Conservation (phyloP, 2,113 vertebrate genomes). For the Uria aalge region DNA sequence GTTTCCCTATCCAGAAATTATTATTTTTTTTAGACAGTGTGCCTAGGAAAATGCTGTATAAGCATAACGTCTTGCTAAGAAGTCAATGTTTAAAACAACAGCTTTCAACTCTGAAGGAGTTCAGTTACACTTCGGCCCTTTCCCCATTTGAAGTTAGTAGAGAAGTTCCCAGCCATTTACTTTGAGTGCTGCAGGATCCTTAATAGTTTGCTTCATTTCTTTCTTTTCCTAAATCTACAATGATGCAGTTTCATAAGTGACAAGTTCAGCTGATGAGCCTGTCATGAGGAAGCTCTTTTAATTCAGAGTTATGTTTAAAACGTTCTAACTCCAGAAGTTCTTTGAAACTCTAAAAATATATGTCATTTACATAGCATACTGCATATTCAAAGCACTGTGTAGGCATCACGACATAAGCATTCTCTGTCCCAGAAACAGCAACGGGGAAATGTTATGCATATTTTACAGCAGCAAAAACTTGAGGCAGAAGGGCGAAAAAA, state of each 20-base stretch:
- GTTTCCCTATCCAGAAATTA: background rate
- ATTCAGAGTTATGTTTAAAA: background rate
- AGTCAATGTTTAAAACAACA: background rate
- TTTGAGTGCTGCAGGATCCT: background rate
- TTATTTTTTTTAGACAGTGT: background rate
- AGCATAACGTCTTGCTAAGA: background rate
- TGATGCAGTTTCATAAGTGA: background rate
- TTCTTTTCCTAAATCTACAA: background rate
- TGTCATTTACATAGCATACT: background rate
- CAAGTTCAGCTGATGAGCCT: background rate
- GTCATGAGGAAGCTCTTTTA: background rate
- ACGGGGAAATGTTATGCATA: background rate
- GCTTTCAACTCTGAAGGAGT: background rate
- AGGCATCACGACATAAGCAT: background rate
- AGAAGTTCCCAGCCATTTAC: background rate
- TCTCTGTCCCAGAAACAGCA: background rate
- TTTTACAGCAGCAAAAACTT: background rate
- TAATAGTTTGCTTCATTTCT: background rate
- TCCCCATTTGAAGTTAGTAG: background rate
- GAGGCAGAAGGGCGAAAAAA: background rate
- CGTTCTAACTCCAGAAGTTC: background rate
- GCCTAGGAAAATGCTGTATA: background rate
- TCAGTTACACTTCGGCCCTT: background rate
- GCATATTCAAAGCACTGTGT: conserved; percentile 1
- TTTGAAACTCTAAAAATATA: conserved; percentile 5